These are phyloP conservation scores for Eupithecia tripunctaria DNA, from an alignment of 2,888 invertebrate genomes.

Conservation along the genomic window DNA sequence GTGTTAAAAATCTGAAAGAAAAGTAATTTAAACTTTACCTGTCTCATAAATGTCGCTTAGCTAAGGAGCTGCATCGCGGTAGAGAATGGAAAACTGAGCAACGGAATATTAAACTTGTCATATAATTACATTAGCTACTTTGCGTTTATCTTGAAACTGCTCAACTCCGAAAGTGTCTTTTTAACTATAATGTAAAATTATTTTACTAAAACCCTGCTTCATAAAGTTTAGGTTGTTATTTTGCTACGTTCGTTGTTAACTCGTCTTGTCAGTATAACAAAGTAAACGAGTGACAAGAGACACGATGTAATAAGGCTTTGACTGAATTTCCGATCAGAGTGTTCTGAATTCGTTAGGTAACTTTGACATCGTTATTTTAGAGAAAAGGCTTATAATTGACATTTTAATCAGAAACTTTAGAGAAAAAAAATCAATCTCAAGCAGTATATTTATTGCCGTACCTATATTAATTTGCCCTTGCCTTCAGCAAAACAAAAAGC, in stretches of 20 bases:
- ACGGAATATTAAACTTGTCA: conserved; percentile 17
- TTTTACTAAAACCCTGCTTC: background rate
- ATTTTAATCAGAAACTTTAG: background rate
- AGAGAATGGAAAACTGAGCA: conserved; percentile 28
- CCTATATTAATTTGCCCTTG: background rate
- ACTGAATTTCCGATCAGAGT: background rate
- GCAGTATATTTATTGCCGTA: background rate
- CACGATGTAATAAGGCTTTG: background rate
- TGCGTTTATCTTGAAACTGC: conserved; percentile 4
- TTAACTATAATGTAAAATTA: conserved; percentile 8
- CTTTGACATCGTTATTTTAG: conserved; percentile 1
- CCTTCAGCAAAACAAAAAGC: background rate
- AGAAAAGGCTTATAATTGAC: background rate
- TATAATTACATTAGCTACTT: conserved; percentile 19
- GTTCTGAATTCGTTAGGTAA: background rate
- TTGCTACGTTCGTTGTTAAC: background rate
- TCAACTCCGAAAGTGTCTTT: conserved; percentile 6
- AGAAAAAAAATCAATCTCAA: background rate
- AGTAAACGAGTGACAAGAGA: conserved; percentile 4
- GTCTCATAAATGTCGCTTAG: conserved; percentile 39
- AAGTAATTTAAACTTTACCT: conserved; percentile 39
- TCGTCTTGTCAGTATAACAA: background rate
- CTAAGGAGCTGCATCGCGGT: conserved; percentile 33
- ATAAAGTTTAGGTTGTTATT: background rate
- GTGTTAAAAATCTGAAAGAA: conserved; percentile 26